phyloP scores from a whole-genome alignment of 1,140 invertebrate genomes.

The Pachypsylla venusta region DNA sequence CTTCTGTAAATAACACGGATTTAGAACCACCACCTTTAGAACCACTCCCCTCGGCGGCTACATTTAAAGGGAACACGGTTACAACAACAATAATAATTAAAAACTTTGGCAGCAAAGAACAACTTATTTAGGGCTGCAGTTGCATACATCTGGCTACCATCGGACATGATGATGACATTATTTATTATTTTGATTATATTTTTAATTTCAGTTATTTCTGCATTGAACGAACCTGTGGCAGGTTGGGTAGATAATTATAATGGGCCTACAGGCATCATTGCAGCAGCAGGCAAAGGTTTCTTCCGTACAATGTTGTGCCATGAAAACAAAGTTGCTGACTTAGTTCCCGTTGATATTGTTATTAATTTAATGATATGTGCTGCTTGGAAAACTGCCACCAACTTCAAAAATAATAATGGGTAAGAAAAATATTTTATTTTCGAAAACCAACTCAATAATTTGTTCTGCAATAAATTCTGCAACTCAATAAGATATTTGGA shows the following conservation, averaged over 20 bases:
- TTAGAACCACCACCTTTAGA: too few relatives aligned
- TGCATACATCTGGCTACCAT: too few relatives aligned
- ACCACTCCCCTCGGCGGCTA: too few relatives aligned
- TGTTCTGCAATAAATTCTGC: too few relatives aligned
- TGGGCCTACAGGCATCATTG: conserved; percentile 65
- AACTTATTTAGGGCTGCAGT: too few relatives aligned
- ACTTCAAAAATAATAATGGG: conserved; percentile 30
- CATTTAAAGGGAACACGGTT: too few relatives aligned
- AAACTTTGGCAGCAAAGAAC: too few relatives aligned
- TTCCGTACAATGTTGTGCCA: conserved; percentile 50
- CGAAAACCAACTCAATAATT: neutral
- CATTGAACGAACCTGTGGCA: conserved; percentile 50
- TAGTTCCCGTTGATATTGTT: conserved; percentile 72
- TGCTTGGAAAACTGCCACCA: conserved; percentile 49
- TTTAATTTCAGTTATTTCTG: conserved; percentile 41
- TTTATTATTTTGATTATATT: neutral
- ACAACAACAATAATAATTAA: too few relatives aligned
- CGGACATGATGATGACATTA: too few relatives aligned
- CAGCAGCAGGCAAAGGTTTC: conserved; percentile 65
- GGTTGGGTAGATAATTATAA: conserved; percentile 93
- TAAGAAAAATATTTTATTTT: conserved; percentile 28
- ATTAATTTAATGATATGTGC: conserved; percentile 59
- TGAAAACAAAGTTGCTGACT: conserved; percentile 45
- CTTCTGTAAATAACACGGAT: too few relatives aligned
- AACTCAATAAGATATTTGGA: too few relatives aligned